A percentile compares a stretch with the other conserved stretches of the same genome.
These are phyloP conservation scores for Emesis furor DNA, from an alignment of 2,888 invertebrate species.

Conservation along the genomic window DNA sequence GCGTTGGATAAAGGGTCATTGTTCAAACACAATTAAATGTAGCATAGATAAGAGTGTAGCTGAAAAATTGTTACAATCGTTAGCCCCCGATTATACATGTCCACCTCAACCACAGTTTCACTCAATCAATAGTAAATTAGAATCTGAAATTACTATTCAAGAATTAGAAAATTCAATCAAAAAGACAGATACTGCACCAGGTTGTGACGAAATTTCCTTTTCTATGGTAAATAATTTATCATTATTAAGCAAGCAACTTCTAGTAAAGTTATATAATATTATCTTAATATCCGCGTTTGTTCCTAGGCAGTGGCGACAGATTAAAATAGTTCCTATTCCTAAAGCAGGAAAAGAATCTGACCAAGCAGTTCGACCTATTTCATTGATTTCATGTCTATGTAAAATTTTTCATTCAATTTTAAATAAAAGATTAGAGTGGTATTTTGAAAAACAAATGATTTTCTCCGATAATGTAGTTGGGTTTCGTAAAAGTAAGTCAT, in stretches of 20 bases:
- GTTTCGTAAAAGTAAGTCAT: constrained; percentile 38
- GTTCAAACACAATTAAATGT: background rate
- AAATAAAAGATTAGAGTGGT: constrained; percentile 51
- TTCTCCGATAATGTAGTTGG: constrained; percentile 32
- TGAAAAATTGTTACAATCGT: background rate
- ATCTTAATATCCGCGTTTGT: background rate
- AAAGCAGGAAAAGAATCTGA: background rate
- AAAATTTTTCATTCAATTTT: constrained; percentile 52
- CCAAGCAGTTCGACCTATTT: constrained; percentile 2
- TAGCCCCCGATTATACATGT: constrained; percentile 10
- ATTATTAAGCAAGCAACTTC: constrained; percentile 27
- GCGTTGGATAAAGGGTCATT: constrained; percentile 41
- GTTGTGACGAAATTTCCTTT: constrained; percentile 37
- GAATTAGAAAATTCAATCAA: constrained; percentile 30
- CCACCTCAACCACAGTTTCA: background rate
- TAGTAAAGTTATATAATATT: constrained; percentile 12
- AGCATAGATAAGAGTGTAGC: background rate
- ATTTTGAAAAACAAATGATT: constrained; percentile 41
- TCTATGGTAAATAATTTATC: constrained; percentile 15
- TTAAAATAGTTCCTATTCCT: constrained; percentile 17
- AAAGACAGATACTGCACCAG: constrained; percentile 39
- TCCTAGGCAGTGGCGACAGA: constrained; percentile 12
- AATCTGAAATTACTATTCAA: constrained; percentile 25
- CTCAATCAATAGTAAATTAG: background rate
- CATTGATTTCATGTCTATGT: constrained; percentile 20